Evolutionary conservation across 2,888 invertebrate genomes (phyloP).

Genomic region (Anodontia alba): DNA sequence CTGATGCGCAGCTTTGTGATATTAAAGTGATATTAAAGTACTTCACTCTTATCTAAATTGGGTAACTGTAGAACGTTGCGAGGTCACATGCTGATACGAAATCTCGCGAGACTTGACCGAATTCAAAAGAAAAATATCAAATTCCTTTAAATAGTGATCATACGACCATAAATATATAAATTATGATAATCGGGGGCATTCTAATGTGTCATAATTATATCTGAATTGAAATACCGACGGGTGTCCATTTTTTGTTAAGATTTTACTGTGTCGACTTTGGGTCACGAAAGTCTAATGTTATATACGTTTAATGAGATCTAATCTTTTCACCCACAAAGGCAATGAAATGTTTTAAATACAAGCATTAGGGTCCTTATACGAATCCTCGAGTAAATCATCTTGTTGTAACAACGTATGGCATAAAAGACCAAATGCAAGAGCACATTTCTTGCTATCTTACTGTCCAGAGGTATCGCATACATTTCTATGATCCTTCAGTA

Average conservation of each 20-base stretch:
- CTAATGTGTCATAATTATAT: slow-evolving; percentile 12
- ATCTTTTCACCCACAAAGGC: too few species aligned
- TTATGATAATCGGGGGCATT: neutral
- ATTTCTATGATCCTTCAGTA: too few species aligned
- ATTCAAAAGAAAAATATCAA: neutral
- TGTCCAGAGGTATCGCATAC: too few species aligned
- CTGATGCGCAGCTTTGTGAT: neutral
- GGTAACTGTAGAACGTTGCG: slow-evolving; percentile 56
- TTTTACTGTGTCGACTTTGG: neutral
- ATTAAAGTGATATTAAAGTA: slow-evolving; percentile 1
- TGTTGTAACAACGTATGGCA: too few species aligned
- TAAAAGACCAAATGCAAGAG: too few species aligned
- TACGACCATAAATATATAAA: neutral
- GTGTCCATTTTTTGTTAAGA: neutral
- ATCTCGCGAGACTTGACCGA: slow-evolving; percentile 44
- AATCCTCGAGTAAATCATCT: too few species aligned
- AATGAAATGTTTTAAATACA: too few species aligned
- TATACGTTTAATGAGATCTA: too few species aligned
- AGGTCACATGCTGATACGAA: slow-evolving; percentile 44
- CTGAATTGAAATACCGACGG: neutral
- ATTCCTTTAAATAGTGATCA: slow-evolving; percentile 1
- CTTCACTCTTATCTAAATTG: slow-evolving; percentile 37
- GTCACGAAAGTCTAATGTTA: neutral
- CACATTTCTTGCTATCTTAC: too few species aligned
- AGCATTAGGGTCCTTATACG: too few species aligned